A percentile compares a stretch with the other conserved stretches of the same genome.
phyloP scores from a whole-genome alignment of 2,888 invertebrate genomes.

The Catocala nupta region DNA sequence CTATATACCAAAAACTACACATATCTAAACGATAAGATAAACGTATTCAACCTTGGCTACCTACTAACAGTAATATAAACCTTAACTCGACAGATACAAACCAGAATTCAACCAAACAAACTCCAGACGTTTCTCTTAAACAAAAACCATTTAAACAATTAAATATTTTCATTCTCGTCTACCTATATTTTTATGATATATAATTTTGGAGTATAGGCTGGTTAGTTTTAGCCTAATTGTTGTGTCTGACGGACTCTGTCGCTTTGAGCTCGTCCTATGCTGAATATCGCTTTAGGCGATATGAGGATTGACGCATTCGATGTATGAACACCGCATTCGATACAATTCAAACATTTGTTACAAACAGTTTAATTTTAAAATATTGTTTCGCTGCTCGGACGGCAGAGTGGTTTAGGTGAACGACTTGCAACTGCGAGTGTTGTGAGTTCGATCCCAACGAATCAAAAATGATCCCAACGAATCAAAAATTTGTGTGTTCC shows the following conservation, averaged over 20 bases:
- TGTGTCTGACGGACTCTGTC: slow-evolving; percentile 21
- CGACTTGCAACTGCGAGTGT: too few species aligned
- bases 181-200: not conserved
- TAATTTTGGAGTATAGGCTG: slow-evolving; percentile 19
- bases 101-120: not conserved
- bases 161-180: slow-evolving; percentile 1
- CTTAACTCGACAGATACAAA: not conserved
- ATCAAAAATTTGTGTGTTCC: too few species aligned
- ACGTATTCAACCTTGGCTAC: too few species aligned
- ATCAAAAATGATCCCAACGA: too few species aligned
- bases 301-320: slow-evolving; percentile 17
- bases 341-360: too few species aligned
- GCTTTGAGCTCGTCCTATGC: slow-evolving; percentile 15
- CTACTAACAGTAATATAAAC: not conserved
- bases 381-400: too few species aligned
- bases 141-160: slow-evolving; percentile 4
- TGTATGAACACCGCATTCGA: slow-evolving; percentile 23
- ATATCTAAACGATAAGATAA: too few species aligned
- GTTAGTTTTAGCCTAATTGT: slow-evolving; percentile 59
- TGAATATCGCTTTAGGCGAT: slow-evolving; percentile 32
- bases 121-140: not conserved
- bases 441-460: too few species aligned
- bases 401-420: too few species aligned
- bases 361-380: too few species aligned
- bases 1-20: too few species aligned